Evolutionary conservation across 92 coral and sea anemone species (phyloP).

Genomic region (Ricordea florida): DNA sequence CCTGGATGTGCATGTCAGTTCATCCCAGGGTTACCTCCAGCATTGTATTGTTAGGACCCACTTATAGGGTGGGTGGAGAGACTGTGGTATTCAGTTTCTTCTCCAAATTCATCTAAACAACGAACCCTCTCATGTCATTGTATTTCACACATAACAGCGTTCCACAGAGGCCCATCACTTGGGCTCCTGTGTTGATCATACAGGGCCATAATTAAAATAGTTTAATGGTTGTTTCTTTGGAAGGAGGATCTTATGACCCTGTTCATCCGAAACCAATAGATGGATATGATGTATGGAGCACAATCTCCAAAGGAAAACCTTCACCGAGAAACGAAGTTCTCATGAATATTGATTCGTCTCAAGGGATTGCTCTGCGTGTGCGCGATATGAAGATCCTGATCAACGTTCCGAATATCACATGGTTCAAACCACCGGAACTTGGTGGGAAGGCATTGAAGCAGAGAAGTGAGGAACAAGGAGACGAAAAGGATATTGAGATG

Average conservation of each 20-base stretch:
- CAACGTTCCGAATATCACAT: slow-evolving; percentile 55
- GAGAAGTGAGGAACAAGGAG: not conserved
- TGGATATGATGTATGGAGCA: slow-evolving; percentile 70
- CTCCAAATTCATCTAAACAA: no score
- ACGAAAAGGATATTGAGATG: not conserved
- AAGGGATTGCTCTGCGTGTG: slow-evolving; percentile 63
- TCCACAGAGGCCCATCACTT: no score
- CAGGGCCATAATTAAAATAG: no score
- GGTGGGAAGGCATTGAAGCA: not conserved
- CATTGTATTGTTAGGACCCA: no score
- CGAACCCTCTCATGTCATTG: no score
- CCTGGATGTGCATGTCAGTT: no score
- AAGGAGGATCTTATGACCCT: slow-evolving; percentile 12
- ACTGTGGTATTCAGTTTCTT: no score
- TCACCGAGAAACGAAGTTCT: slow-evolving; percentile 79
- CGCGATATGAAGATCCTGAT: slow-evolving; percentile 67
- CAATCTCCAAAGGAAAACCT: slow-evolving; percentile 63
- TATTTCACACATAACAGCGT: no score
- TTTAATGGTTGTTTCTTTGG: no score
- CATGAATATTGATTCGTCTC: slow-evolving; percentile 60
- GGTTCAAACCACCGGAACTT: slow-evolving; percentile 72
- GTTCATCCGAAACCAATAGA: slow-evolving; percentile 42
- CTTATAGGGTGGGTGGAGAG: no score
- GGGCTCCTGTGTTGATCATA: no score
- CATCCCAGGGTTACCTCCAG: no score